Evolutionary conservation across 2,888 invertebrate genomes (phyloP), one percentile per base, ranked within the genome.

Genomic region (Amphiduros pacificus): DNA sequence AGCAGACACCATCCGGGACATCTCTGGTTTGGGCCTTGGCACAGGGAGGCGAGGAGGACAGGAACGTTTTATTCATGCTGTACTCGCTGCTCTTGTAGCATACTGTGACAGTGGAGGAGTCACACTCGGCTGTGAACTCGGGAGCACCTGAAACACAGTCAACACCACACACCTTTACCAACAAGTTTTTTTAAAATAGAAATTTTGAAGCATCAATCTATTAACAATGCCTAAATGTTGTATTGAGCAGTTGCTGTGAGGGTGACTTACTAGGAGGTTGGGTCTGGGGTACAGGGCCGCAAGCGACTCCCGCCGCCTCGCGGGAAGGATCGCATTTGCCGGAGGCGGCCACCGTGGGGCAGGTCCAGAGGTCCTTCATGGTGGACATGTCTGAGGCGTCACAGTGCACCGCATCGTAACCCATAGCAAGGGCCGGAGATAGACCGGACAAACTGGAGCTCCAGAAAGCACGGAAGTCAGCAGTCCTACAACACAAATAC

Each of bases 291-390:
- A 59, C 11, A 5, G 52, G 59, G 20, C 52, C 53, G n/a, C 59
- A 59, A 9, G 59, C 51, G 22, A 59, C 59, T 9, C 59, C 59
- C 1, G 59, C 59, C 17, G 52, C 51, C 52, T 59, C 40, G 14
- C 9, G 6, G 27, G 52, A 28, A 6, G 29, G 29, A 3, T 5
- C 14, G 28, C 59, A 59, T 32, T 14, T 40, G 14, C 41, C 41
- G 27, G 14, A 17, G 17, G 52, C 59, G 6, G 22, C 20, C 4
- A 27, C 22, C 9, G 17, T 11, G 26, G 27, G 28, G 41, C 59
- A 59, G 17, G 36, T n/a, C 52, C 52, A 41, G 28, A 59, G 26
- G 59, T 59, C 40, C 31, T 22, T 44, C 9, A 11, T 17, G n/a
- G 28, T 28, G 1, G 17, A 20, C 2, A 9, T 26, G 41, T 59